A percentile compares a stretch with the other conserved stretches of the same genome.
These are phyloP conservation scores for Dorcus parallelipipedus DNA, from an alignment of 2,888 invertebrate genomes.

Conservation along the genomic window DNA sequence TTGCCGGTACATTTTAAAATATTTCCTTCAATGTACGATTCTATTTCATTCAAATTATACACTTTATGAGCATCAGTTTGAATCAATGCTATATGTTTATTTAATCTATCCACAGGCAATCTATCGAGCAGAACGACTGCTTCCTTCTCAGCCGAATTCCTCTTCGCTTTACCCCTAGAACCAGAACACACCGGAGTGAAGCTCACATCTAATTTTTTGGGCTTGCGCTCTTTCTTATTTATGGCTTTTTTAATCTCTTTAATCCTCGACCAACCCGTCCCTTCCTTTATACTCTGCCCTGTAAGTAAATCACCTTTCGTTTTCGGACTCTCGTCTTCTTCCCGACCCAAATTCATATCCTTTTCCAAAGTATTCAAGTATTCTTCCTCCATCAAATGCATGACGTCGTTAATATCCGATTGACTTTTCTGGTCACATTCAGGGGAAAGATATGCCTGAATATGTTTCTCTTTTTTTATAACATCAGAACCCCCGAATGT, in stretches of 20 bases:
- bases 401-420: slow-evolving; percentile 27
- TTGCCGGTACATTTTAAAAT: neutral
- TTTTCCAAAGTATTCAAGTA: slow-evolving; percentile 29
- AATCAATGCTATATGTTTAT: neutral
- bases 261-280: slow-evolving; percentile 30
- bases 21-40: slow-evolving; percentile 15
- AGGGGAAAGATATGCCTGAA: too few relatives aligned
- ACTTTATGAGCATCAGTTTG: neutral
- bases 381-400: slow-evolving; percentile 36
- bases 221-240: slow-evolving; percentile 13
- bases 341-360: neutral
- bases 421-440: too few relatives aligned
- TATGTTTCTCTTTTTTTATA: too few relatives aligned
- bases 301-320: neutral
- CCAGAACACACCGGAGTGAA: neutral
- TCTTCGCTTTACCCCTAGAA: neutral
- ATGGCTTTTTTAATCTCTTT: slow-evolving; percentile 29
- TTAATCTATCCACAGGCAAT: slow-evolving; percentile 5
- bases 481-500: too few relatives aligned
- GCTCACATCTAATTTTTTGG: slow-evolving; percentile 20
- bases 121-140: slow-evolving; percentile 3
- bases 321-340: neutral
- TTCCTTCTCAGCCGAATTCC: too few relatives aligned
- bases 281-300: slow-evolving; percentile 4
- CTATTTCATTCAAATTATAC: slow-evolving; percentile 12